Conservation (phyloP, 2,797 vertebrate genomes). For the Neomorphus geoffroyi region DNA sequence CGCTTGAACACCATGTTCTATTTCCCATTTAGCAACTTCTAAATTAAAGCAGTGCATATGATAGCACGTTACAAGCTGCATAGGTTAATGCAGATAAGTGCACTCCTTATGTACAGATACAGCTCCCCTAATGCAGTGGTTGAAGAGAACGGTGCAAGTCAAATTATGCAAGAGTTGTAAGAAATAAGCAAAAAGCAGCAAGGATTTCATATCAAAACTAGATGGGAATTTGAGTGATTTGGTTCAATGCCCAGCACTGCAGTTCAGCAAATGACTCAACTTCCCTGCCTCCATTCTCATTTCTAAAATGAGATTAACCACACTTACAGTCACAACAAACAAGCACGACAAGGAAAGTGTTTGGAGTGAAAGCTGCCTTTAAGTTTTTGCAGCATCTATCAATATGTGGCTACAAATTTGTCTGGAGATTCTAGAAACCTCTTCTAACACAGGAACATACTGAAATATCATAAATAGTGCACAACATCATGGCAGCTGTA, state of each 20-base stretch:
- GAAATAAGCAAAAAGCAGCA: background rate
- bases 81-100: background rate
- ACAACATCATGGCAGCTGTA: background rate
- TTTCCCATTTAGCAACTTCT: background rate
- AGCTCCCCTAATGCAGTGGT: background rate
- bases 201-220: background rate
- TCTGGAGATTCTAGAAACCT: background rate
- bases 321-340: background rate
- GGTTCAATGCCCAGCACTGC: conserved; percentile 5
- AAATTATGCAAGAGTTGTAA: background rate
- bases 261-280: conserved; percentile 23
- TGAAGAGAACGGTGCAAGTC: background rate
- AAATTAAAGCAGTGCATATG: background rate
- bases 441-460: background rate
- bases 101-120: background rate
- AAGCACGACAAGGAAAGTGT: background rate
- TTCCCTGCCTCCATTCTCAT: background rate
- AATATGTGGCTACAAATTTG: background rate
- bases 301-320: background rate
- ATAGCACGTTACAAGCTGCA: background rate
- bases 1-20: background rate
- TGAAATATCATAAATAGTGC: background rate
- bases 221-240: conserved; percentile 7
- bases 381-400: background rate
- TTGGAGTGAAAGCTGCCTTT: background rate